Evolutionary conservation across 2,797 vertebrate genomes (phyloP).

Genomic region (Pelobates cultripes): DNA sequence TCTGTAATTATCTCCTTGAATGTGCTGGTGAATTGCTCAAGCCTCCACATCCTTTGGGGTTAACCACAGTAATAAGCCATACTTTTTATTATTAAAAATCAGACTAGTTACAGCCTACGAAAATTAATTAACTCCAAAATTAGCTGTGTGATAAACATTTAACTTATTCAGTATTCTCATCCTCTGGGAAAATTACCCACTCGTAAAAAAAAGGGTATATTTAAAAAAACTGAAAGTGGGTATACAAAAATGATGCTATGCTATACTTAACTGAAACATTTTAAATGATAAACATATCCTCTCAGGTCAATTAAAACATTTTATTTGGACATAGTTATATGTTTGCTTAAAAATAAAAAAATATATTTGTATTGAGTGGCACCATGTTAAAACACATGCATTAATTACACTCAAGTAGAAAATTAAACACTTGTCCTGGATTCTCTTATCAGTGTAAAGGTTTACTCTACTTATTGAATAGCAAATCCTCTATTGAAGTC

Average conservation of each 20-base stretch:
- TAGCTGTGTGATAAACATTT: conserved; percentile 32
- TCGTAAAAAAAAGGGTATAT: conserved; percentile 23
- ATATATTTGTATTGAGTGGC: too few species aligned
- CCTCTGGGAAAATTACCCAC: conserved; percentile 21
- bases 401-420: too few species aligned
- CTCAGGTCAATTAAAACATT: too few species aligned
- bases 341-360: too few species aligned
- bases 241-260: conserved; percentile 6
- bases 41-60: conserved; percentile 36
- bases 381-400: too few species aligned
- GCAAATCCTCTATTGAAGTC: too few species aligned
- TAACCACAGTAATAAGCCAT: conserved; percentile 40
- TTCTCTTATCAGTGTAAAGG: too few species aligned
- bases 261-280: conserved; percentile 12
- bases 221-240: conserved; percentile 6
- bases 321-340: too few species aligned
- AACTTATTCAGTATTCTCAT: conserved; percentile 23
- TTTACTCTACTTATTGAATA: too few species aligned
- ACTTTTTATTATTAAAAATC: conserved; percentile 36
- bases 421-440: too few species aligned
- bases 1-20: conserved; percentile 44
- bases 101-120: conserved; percentile 26
- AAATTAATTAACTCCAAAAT: conserved; percentile 43
- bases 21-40: conserved; percentile 27
- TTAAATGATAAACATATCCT: neutral